Percentiles rank a stretch among this genome's conserved stretches.
These are phyloP conservation scores for Gracilinanus agilis DNA, from an alignment of 2,113 vertebrate genomes.

Conservation along the genomic window DNA sequence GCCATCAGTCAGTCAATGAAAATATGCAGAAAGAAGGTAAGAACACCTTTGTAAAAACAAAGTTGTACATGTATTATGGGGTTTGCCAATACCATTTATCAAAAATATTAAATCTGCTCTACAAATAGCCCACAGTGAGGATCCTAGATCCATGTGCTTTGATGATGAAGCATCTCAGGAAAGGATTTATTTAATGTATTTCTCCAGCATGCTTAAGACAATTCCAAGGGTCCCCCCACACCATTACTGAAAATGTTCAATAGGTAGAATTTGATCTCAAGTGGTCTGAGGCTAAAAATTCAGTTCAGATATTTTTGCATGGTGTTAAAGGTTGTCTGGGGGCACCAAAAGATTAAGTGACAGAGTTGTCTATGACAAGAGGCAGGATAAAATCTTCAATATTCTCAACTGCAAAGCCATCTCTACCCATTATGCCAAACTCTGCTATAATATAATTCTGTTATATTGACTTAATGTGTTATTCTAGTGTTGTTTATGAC, in stretches of 20 bases:
- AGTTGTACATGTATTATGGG: neutral
- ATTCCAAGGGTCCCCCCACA: neutral
- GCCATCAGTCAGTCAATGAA: neutral
- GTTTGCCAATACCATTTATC: neutral
- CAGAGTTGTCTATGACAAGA: neutral
- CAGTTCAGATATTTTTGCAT: neutral
- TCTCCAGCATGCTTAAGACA: neutral
- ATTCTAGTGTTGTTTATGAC: neutral
- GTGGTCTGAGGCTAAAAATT: neutral
- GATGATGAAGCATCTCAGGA: neutral
- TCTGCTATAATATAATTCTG: neutral
- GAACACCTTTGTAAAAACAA: neutral
- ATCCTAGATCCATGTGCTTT: neutral
- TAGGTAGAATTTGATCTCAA: neutral
- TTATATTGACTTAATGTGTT: neutral
- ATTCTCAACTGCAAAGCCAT: too few relatives aligned
- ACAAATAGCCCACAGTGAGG: neutral
- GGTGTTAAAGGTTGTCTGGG: neutral
- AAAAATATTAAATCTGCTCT: neutral
- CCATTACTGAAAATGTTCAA: neutral
- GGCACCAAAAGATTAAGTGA: neutral
- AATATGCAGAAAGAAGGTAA: neutral
- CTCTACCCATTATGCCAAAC: neutral
- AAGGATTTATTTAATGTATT: neutral
- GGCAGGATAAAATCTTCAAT: neutral